Conservation (phyloP, 2,888 invertebrate species). For the Autographa pulchrina region DNA sequence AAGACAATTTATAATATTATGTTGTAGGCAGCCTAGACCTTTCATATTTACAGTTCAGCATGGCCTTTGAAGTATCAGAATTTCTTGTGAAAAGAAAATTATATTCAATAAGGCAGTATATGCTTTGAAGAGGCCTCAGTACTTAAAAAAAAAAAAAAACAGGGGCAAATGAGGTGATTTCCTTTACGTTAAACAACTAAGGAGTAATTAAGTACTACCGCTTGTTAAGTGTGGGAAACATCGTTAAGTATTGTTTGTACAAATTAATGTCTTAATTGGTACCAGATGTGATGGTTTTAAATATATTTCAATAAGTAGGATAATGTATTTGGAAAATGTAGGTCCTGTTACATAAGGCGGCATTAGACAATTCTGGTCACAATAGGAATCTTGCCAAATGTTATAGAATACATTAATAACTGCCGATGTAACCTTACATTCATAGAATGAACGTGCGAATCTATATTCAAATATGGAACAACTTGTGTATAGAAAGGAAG, state of each 20-base stretch:
- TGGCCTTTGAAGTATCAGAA: too few species aligned
- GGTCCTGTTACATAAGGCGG: background rate
- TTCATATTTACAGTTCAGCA: too few species aligned
- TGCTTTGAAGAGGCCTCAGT: background rate
- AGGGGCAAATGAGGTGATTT: background rate
- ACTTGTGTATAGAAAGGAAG: conserved; percentile 32
- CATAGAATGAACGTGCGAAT: conserved; percentile 23
- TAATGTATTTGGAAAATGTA: background rate
- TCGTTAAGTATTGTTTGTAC: conserved; percentile 26
- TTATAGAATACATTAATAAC: conserved; percentile 16
- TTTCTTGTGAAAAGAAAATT: too few species aligned
- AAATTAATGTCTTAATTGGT: conserved; percentile 31
- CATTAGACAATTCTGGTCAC: background rate
- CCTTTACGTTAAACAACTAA: background rate
- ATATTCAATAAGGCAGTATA: background rate
- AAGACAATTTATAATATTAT: background rate
- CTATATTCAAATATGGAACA: conserved; percentile 37
- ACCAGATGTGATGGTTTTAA: background rate
- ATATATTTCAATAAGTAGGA: background rate
- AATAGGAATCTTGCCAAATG: conserved; percentile 16
- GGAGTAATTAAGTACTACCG: background rate
- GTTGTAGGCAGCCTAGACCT: too few species aligned
- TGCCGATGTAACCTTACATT: conserved; percentile 1
- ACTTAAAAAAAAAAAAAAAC: background rate
- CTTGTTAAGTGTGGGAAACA: conserved; percentile 12